Base-by-base conservation (phyloP, 1,140 invertebrate genomes). In the Bathynomus jamesi region DNA sequence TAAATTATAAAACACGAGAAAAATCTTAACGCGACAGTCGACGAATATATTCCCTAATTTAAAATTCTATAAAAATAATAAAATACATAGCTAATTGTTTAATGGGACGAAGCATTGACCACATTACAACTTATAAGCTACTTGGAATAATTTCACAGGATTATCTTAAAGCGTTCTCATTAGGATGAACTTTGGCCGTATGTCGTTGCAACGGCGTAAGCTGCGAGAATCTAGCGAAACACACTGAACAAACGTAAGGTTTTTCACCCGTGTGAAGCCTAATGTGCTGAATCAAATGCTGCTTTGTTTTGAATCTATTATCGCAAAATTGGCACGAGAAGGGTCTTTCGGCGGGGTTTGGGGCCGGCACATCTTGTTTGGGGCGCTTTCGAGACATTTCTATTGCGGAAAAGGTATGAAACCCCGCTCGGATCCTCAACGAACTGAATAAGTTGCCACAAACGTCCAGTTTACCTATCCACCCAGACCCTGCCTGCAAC, bases 251-350 rank as follows among this genome's bases (percentile, higher is more conserved):
- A 24, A 73, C 70, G 74, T 84, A 84, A 28, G 79, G 79, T 71
- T 80, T 80, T 69, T 84, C 83, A 67, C 76, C 76, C 7, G 76
- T 78, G 29, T 78, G 76, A 4, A 78, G 53, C 10, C 77, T 71
- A 53, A 73, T 73, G 60, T 78, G 79, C 60, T 76, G 72, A 27
- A 78, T 67, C n/a, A 80, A 67, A 46, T 76, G 70, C 25, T 78
- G 70, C 67, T 77, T 72, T 53, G 75, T 71, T 60, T 76, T 72
- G 66, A 79, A 80, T 29, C 70, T 70, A 67, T 78, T 79, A 28
- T 67, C 71, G 60, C 78, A 79, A 66, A 71, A 79, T 17, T 70
- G 66, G 66, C 78, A 78, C 11, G 72, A 74, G 69, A 74, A 75
- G 24, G 76, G 75, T 21, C 75, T 61, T 17, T 28, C 40, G 5